Base-by-base conservation (phyloP, 1,140 invertebrate genomes). In the Parasteatoda tepidariorum region DNA sequence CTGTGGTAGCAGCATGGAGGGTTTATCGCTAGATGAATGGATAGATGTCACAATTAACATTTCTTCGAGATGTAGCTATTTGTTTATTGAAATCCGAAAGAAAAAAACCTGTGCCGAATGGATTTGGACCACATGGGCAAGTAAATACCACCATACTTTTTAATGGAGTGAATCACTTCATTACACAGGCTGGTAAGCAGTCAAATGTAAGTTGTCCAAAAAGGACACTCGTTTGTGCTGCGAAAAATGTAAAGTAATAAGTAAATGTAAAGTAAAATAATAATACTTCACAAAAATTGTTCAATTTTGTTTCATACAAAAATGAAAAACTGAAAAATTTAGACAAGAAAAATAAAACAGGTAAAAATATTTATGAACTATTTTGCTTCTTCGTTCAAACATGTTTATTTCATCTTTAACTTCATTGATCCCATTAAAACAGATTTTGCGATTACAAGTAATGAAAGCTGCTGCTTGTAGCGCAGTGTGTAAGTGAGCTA, bases 61-160 rank as follows among this genome's bases (percentile, higher is more conserved):
- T 64, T 64, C 31, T n/a, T n/a, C n/a, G n/a, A n/a, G n/a, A n/a
- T n/a, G n/a, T n/a, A n/a, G n/a, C n/a, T n/a, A n/a, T n/a, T 64
- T 9, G 26, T 64, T 24, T 31, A 30, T 11, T 64, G 61, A 67
- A 67, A 67, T 67, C 64, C 2, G 64, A 68, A 18, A 67, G 33
- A n/a, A 31, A 38, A n/a, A 34, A 68, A 68, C 15, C 66, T 11
- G 18, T 68, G 66, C 33, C 31, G 3, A 68, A 7, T 67, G 18
- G 28, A 67, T 18, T 67, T 67, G 64, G 31, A n/a, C n/a, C n/a
- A n/a, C n/a, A n/a, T n/a, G n/a, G n/a, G n/a, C n/a, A n/a, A n/a
- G n/a, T n/a, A n/a, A 15, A n/a, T n/a, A n/a, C n/a, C 64, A 18
- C 22, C 34, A 38, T n/a, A 2, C 2, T 22, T 15, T 34, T n/a